Base-by-base conservation (phyloP, 2,797 vertebrate genomes). In the Tolypeutes matacus region DNA sequence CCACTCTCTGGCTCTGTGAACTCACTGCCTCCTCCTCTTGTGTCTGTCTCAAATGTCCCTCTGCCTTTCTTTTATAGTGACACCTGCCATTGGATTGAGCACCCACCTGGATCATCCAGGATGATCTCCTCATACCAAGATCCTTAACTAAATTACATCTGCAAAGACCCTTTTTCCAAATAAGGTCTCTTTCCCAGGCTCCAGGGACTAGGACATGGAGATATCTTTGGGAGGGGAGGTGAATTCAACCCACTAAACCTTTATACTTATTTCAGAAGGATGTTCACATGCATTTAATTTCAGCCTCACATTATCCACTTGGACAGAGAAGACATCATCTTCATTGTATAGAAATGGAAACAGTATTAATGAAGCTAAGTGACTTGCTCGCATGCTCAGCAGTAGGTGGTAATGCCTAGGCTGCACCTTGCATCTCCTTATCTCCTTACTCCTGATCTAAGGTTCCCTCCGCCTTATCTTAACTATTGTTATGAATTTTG, bases 251-350 rank as follows among this genome's bases (percentile, higher is more conserved):
- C 25, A 73, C 25, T 46, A 46, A 21, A 42, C 25, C 70, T 42
- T 67, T n/a, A 64, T 49, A 31, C 27, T 76, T 87, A 83, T 14
- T 91, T 83, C 56, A 53, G 62, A 56, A 95, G 42, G 56, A 72
- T 51, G 67, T 85, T 77, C 72, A 90, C 25, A 75, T 73, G 64
- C 51, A 70, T 42, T 95, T 83, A 56, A 86, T 34, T 18, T 70
- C 27, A 94, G 18, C n/a, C 7, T 90, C n/a, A 60, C 2, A 42
- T 46, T n/a, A 13, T 18, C 21, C 53, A 36, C 77, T n/a, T 12
- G 8, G 18, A 83, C 39, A 80, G 51, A 78, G 5, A 5, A 88
- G 21, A 0, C 46, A 11, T 58, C 27, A 31, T 73, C 27, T 75
- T 89, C 84, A 89, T 64, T 78, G 64, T 60, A 62, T 27, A 90